Base-by-base conservation (phyloP, 2,888 invertebrate genomes). In the Cremastinae sp. region DNA sequence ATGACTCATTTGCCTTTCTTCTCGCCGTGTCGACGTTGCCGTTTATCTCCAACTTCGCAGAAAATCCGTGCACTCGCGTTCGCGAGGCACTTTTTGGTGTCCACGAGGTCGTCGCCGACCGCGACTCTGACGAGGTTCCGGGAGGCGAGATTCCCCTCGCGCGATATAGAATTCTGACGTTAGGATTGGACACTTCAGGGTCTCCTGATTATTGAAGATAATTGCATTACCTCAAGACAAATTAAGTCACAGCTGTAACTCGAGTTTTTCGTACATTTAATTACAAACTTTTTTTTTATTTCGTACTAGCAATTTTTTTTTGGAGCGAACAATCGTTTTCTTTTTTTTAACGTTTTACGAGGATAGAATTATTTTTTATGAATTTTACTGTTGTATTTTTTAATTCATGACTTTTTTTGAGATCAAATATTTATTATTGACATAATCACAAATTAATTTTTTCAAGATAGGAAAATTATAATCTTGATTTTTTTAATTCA, bases 151-250 rank as follows among this genome's bases (percentile, higher is more conserved):
- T 41, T 49, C 55, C 28, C 28, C 5, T 5, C 28, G 28, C 12
- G n/a, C n/a, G n/a, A n/a, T n/a, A 8, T 22, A 28, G 43, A 74
- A 61, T 66, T 75, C 61, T 49, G 47, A 39, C 65, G 9, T 41
- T 14, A 47, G 55, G 75, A 75, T 75, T 61, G 55, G 47, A 66
- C 12, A 41, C 49, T 66, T 49, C 65, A 71, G 49, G 65, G 75
- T 62, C 61, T 43, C 39, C 12, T 68, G 22, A 56, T 62, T 47
- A n/a, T 37, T 2, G 74, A 39, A 12, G 64, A 75, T 70, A 66
- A 66, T 71, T 49, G 18, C 18, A 20, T 7, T 18, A 49, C n/a
- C 43, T 37, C 62, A 12, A 8, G n/a, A 22, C 7, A 16, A 37
- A 53, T 55, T 65, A 16, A 70, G 55, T 70, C 39, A 64, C 22